Base-by-base conservation (phyloP, 2,797 vertebrate species). In the Sarcoramphus papa region DNA sequence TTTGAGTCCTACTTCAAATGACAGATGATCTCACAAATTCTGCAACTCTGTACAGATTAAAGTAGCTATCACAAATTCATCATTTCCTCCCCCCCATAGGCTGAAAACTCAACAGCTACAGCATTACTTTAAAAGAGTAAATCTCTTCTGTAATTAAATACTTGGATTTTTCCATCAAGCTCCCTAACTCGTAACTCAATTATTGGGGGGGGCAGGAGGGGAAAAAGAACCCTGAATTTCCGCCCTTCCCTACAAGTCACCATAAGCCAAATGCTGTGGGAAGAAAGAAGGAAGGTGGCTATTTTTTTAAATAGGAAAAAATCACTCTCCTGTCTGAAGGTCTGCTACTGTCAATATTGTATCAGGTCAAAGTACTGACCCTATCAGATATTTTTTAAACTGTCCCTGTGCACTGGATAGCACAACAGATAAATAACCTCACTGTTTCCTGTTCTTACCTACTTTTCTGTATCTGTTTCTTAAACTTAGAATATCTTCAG, bases 1-100 rank as follows among this genome's bases (percentile, higher is more conserved):
- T 19, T 50, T 20, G 60, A 87, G 54, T 45, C 37, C 35, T 54
- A 33, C 31, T 65, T 87, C 51, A 59, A 85, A 64, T 21, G 19
- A 70, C 22, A 75, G 47, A 56, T 31, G 31, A 67, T 57, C 40
- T 60, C 51, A 24, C 23, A 13, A 74, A 65, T 47, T 79, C n/a
- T 74, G 20, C 35, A 90, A 33, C 40, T 75, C 50, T 45, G 37
- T 27, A 51, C 11, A 64, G 14, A 60, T 31, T 25, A 65, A 63
- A 91, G 74, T 4, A 92, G 25, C 23, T 54, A 20, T 11, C 56
- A 56, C 35, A 85, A 87, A 90, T 65, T 74, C 43, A 78, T 45
- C 10, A 23, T 17, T 4, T 1, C 15, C 4, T 17, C 22, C 2
- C 24, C 1, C 5, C 7, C 21, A 6, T 1, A 25, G 30, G 12